phyloP scores from a whole-genome alignment of 2,888 invertebrate genomes.

The Hipparchia sbordonii region DNA sequence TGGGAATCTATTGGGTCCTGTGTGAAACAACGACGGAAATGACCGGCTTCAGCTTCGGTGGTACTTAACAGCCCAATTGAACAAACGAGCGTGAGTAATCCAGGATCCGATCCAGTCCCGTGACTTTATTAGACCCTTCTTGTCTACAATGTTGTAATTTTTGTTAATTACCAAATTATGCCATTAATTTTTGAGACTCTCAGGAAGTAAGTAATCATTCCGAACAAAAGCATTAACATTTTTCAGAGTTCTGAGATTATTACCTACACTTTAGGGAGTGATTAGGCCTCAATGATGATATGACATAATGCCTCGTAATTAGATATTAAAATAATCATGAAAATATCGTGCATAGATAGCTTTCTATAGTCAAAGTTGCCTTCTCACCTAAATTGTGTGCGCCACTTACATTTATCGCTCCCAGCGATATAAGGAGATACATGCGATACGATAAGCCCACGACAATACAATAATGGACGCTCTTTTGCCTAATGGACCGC shows the following conservation, averaged over 20 bases:
- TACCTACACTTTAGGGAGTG: not conserved
- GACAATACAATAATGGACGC: conserved; percentile 81
- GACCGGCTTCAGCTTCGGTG: conserved; percentile 62
- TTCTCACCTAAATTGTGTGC: conserved; percentile 30
- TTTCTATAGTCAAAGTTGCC: not conserved
- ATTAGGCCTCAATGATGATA: not conserved
- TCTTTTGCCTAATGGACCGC: conserved; percentile 75
- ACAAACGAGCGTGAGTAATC: conserved; percentile 73
- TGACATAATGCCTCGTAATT: not conserved
- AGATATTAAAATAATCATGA: not conserved
- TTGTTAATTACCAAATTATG: not conserved
- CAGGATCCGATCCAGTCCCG: conserved; percentile 76
- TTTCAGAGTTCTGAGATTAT: not conserved
- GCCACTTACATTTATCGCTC: conserved; percentile 47
- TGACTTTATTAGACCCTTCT: conserved; percentile 57
- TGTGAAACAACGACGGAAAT: conserved; percentile 68
- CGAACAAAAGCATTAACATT: not conserved
- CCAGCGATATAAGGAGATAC: conserved; percentile 69
- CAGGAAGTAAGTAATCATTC: not conserved
- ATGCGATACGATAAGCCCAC: conserved; percentile 75
- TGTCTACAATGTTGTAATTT: conserved; percentile 20
- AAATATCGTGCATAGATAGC: not conserved
- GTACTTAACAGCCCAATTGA: conserved; percentile 73
- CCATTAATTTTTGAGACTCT: not conserved
- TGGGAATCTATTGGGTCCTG: conserved; percentile 23